Conservation (phyloP, 2,797 vertebrate species). For the Hypotaenidia okinawae region DNA sequence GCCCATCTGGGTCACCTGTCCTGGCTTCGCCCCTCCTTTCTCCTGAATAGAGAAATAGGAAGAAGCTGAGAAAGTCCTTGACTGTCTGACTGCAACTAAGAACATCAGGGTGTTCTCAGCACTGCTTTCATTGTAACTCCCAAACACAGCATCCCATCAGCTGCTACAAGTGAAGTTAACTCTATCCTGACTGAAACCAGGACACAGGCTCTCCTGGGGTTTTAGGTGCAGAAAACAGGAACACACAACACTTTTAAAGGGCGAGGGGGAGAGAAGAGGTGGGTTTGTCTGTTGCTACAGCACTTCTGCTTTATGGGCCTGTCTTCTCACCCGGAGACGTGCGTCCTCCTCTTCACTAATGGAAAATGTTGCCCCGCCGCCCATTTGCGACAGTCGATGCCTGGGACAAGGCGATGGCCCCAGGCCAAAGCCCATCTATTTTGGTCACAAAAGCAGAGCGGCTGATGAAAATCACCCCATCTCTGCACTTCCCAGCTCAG, state of each 20-base stretch:
- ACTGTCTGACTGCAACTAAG: too few species aligned
- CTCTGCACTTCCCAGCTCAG: background rate
- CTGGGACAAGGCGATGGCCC: slow-evolving; percentile 17
- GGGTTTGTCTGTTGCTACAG: background rate
- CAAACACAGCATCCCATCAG: too few species aligned
- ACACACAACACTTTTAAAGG: background rate
- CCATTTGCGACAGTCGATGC: slow-evolving; percentile 41
- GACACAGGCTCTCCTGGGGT: background rate
- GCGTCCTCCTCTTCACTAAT: background rate
- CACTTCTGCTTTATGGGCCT: background rate
- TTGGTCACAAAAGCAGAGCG: slow-evolving; percentile 24
- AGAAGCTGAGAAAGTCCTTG: too few species aligned
- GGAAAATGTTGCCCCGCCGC: slow-evolving; percentile 19
- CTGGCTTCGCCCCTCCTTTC: too few species aligned
- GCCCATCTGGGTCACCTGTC: too few species aligned
- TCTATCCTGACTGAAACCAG: too few species aligned
- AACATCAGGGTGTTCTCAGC: too few species aligned
- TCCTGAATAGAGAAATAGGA: too few species aligned
- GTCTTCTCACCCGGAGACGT: fast-evolving
- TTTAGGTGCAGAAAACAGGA: background rate
- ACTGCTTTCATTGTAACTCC: too few species aligned
- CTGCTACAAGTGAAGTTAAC: too few species aligned
- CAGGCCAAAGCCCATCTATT: slow-evolving; percentile 17
- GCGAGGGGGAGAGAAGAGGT: background rate
- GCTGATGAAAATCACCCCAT: background rate